Evolutionary conservation across 2,888 invertebrate species (phyloP).

Genomic region (Cancer borealis): DNA sequence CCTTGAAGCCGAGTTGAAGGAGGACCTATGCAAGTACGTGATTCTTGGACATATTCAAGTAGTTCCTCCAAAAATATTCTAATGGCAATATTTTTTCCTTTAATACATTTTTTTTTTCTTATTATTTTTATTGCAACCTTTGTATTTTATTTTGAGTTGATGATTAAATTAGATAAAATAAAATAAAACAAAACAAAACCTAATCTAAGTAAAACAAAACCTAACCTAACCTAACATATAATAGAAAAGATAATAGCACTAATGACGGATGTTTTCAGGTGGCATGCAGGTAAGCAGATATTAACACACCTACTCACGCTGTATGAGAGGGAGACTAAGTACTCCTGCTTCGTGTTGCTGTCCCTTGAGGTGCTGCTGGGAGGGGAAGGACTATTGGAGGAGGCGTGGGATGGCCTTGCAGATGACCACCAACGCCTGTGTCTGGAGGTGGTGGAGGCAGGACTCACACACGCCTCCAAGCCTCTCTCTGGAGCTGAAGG

Average conservation of each 20-base stretch:
- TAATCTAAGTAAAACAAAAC: too few species aligned
- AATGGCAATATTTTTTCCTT: too few species aligned
- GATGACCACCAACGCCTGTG: slow-evolving; percentile 24
- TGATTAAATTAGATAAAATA: too few species aligned
- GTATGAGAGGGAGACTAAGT: slow-evolving; percentile 52
- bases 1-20: slow-evolving; percentile 46
- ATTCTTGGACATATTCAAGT: neutral
- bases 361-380: slow-evolving; percentile 54
- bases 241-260: neutral
- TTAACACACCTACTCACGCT: slow-evolving; percentile 47
- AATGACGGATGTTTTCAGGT: neutral
- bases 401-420: slow-evolving; percentile 47
- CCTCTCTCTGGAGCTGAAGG: slow-evolving; percentile 42
- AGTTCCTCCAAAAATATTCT: neutral
- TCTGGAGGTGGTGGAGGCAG: slow-evolving; percentile 55
- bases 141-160: too few species aligned
- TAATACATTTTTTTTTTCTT: too few species aligned
- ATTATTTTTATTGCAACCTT: too few species aligned
- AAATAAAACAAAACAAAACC: too few species aligned
- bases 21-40: slow-evolving; percentile 55
- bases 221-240: neutral
- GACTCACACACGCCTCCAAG: slow-evolving; percentile 10
- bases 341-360: slow-evolving; percentile 63
- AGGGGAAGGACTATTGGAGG: neutral
- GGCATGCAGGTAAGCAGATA: neutral